These are phyloP conservation scores for Etheostoma spectabile DNA, from an alignment of 2,113 vertebrate genomes.

Conservation along the genomic window DNA sequence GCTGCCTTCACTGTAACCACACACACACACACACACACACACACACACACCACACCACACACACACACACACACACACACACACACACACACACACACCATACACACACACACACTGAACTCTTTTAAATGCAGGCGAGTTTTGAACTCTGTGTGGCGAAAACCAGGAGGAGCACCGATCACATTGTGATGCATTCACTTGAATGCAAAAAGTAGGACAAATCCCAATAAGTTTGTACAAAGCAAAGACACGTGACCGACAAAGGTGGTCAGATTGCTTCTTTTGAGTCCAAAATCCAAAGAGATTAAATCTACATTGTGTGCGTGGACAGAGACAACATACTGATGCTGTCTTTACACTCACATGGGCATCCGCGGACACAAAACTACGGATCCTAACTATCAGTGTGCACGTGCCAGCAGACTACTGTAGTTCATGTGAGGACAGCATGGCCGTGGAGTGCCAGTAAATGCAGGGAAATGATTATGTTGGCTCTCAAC, in stretches of 20 bases:
- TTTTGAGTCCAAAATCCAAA: too few species aligned
- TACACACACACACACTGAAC: slow-evolving; percentile 15
- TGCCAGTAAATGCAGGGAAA: not conserved
- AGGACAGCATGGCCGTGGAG: not conserved
- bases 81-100: slow-evolving; percentile 7
- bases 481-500: not conserved
- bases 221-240: not conserved
- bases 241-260: too few species aligned
- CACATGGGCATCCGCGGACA: too few species aligned
- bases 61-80: slow-evolving; percentile 13
- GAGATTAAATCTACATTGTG: too few species aligned
- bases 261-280: too few species aligned
- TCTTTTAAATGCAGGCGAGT: too few species aligned
- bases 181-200: not conserved
- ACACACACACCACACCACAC: slow-evolving; percentile 39
- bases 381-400: not conserved
- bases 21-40: slow-evolving; percentile 42
- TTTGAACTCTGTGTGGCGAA: not conserved
- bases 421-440: not conserved
- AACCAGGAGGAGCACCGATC: not conserved
- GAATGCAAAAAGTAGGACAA: not conserved
- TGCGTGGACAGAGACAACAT: not conserved
- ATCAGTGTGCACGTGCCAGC: not conserved
- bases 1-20: slow-evolving; percentile 57
- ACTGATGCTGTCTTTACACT: not conserved